phyloP scores from a whole-genome alignment of 1,140 invertebrate species.

The Drosophila ercepeae region DNA sequence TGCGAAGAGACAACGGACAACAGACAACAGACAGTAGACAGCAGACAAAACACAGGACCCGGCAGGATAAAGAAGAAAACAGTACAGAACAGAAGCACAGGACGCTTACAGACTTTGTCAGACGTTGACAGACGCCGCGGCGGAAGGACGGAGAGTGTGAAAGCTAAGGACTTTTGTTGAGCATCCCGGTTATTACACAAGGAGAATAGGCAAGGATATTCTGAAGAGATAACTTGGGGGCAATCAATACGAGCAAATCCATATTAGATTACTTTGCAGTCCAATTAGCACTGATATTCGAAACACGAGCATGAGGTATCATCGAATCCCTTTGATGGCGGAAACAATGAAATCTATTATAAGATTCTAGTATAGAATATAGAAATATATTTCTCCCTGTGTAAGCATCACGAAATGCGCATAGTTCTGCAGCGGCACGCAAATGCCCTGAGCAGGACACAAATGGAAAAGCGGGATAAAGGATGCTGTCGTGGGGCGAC shows the following conservation, averaged over 20 bases:
- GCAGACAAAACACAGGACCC: constrained; percentile 57
- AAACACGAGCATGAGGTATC: neutral
- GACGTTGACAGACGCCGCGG: constrained; percentile 69
- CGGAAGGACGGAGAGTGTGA: constrained; percentile 52
- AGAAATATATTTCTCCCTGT: neutral
- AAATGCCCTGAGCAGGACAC: constrained; percentile 39
- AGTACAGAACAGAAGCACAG: constrained; percentile 8
- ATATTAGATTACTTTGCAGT: neutral
- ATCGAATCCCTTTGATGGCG: neutral
- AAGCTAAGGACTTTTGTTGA: constrained; percentile 72
- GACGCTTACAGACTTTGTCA: constrained; percentile 76
- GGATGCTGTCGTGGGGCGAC: constrained; percentile 34
- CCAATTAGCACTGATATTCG: neutral
- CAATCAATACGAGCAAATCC: neutral
- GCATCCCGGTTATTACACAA: constrained; percentile 39
- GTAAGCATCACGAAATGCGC: constrained; percentile 63
- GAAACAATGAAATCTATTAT: too few relatives aligned
- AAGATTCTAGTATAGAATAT: neutral
- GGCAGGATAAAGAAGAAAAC: constrained; percentile 8
- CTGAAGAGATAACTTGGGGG: neutral
- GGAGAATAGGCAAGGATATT: constrained; percentile 28
- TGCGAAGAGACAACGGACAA: constrained; percentile 63
- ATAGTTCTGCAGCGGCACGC: constrained; percentile 66
- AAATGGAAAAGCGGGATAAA: constrained; percentile 33
- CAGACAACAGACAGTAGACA: constrained; percentile 46